phyloP scores from a whole-genome alignment of 30 jellyfish, hydroid and myxozoan genomes.

The Catostylus mosaicus region DNA sequence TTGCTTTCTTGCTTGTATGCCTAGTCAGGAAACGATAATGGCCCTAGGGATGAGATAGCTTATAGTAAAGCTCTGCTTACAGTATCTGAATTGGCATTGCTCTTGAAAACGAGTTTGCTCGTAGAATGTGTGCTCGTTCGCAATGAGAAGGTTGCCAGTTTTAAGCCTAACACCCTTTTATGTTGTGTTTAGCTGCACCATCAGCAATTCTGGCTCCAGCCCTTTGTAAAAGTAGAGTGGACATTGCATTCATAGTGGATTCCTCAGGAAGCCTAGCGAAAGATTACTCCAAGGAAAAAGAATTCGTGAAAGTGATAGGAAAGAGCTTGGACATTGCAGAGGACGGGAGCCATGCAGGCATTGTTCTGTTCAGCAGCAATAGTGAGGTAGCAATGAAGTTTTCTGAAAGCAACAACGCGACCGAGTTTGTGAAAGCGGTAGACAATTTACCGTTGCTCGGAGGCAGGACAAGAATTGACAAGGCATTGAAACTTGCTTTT shows the following conservation, averaged over 20 bases:
- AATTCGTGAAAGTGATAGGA: constrained; percentile 45
- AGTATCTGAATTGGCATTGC: too few species aligned
- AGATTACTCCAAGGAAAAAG: constrained; percentile 43
- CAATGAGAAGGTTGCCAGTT: too few species aligned
- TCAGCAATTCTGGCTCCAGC: not conserved
- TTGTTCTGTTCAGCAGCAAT: constrained; percentile 46
- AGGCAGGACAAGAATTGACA: constrained; percentile 48
- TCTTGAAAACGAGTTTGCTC: too few species aligned
- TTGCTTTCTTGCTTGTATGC: too few species aligned
- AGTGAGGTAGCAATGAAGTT: constrained; percentile 33
- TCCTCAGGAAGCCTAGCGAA: constrained; percentile 58
- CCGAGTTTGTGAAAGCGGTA: constrained; percentile 33
- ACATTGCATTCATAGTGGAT: constrained; percentile 62
- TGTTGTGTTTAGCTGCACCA: constrained; percentile 29
- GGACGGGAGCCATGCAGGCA: constrained; percentile 59
- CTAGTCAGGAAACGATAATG: too few species aligned
- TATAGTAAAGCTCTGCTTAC: too few species aligned
- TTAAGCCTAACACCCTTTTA: too few species aligned
- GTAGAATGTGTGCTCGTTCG: too few species aligned
- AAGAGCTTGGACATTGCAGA: constrained; percentile 11
- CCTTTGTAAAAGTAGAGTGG: constrained; percentile 44
- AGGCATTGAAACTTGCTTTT: constrained; percentile 38
- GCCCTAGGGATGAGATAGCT: too few species aligned
- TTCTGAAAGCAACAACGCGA: constrained; percentile 26
- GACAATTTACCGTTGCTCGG: constrained; percentile 67